A percentile compares a stretch with the other conserved stretches of the same genome.
Evolutionary conservation across 2,113 vertebrate genomes (phyloP).

Genomic region (Mus musculus): DNA sequence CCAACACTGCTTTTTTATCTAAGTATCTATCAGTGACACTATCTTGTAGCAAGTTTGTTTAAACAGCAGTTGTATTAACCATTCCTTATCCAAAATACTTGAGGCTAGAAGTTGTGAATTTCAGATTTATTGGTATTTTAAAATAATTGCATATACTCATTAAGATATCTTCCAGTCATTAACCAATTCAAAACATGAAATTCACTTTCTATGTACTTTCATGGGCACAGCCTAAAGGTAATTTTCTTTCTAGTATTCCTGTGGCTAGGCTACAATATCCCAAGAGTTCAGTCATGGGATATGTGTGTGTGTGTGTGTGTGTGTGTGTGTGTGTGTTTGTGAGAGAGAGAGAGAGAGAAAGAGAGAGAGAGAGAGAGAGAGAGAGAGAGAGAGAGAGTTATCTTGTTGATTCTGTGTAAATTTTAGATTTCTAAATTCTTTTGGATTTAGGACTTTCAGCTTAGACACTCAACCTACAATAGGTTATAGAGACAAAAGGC

Average conservation of each 20-base stretch:
- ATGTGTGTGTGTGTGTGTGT: too few relatives aligned
- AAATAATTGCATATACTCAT: not conserved
- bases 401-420: not conserved
- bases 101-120: not conserved
- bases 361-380: too few relatives aligned
- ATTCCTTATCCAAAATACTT: not conserved
- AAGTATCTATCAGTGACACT: conserved; percentile 17
- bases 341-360: too few relatives aligned
- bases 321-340: too few relatives aligned
- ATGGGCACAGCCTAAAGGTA: not conserved
- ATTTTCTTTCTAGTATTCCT: not conserved
- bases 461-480: not conserved
- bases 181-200: not conserved
- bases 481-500: not conserved
- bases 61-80: not conserved
- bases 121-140: not conserved
- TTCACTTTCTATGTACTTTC: not conserved
- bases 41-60: conserved; percentile 1
- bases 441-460: not conserved
- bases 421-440: not conserved
- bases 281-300: not conserved
- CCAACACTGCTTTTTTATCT: not conserved
- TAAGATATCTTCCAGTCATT: too few relatives aligned
- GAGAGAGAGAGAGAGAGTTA: too few relatives aligned
- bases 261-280: not conserved